Conservation (phyloP, 2,113 vertebrate genomes). For the Heterotis niloticus region DNA sequence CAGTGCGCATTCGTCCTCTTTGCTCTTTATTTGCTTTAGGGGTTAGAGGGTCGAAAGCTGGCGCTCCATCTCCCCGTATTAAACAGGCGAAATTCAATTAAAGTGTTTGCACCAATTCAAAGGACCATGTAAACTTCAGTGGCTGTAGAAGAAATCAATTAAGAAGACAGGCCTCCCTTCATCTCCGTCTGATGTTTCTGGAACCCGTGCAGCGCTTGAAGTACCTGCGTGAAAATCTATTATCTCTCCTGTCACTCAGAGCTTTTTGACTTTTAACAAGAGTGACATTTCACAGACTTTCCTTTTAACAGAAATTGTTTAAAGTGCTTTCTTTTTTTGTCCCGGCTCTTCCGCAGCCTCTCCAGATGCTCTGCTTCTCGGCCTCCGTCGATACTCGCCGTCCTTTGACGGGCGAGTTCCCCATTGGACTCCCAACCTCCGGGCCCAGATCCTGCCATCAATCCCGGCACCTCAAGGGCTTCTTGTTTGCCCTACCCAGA, state of each 20-base stretch:
- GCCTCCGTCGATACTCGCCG: neutral
- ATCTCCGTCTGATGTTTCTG: slow-evolving; percentile 6
- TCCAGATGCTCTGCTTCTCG: neutral
- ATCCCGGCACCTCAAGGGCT: neutral
- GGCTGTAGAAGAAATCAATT: slow-evolving; percentile 15
- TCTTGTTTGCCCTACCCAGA: neutral
- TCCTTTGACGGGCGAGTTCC: neutral
- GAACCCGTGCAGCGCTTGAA: neutral
- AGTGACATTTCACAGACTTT: slow-evolving; percentile 14
- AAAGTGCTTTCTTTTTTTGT: neutral
- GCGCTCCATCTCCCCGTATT: neutral
- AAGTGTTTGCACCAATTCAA: slow-evolving; percentile 4
- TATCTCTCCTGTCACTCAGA: slow-evolving; percentile 4
- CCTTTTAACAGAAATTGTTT: neutral
- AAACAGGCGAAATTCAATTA: slow-evolving; percentile 26
- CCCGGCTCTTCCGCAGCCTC: neutral
- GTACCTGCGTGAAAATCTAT: slow-evolving; percentile 11
- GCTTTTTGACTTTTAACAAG: slow-evolving; percentile 20
- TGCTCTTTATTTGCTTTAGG: neutral
- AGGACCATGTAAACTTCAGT: slow-evolving; percentile 10
- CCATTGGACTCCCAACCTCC: neutral
- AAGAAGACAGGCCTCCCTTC: slow-evolving; percentile 7
- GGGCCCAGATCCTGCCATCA: neutral
- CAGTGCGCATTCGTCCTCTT: neutral
- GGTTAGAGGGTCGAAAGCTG: neutral